phyloP scores from a whole-genome alignment of 2,797 vertebrate species.

The Megaceryle alcyon region DNA sequence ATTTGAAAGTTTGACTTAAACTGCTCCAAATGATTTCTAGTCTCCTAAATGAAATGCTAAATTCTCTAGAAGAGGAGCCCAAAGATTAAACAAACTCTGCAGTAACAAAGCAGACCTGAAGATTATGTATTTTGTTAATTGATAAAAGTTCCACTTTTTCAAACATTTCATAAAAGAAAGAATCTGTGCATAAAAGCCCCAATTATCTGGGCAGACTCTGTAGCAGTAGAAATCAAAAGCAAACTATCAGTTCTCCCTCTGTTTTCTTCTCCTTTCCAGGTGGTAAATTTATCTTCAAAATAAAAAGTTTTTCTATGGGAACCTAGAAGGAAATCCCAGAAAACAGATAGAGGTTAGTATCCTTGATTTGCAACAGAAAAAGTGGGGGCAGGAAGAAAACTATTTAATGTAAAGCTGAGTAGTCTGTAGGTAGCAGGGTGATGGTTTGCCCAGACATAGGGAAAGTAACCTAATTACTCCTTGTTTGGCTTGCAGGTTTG shows the following conservation, averaged over 20 bases:
- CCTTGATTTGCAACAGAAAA: background rate
- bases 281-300: background rate
- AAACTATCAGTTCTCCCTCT: background rate
- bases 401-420: background rate
- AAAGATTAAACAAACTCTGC: conserved; percentile 28
- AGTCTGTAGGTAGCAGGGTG: background rate
- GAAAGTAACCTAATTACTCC: background rate
- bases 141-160: background rate
- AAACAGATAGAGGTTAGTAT: background rate
- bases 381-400: background rate
- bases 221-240: conserved; percentile 3
- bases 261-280: background rate
- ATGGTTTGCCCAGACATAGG: background rate
- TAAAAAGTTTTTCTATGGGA: background rate
- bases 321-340: background rate
- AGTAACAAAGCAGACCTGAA: background rate
- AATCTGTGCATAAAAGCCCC: background rate
- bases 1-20: conserved; percentile 47
- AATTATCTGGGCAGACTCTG: background rate
- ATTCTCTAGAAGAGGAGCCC: conserved; percentile 5
- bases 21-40: conserved; percentile 15
- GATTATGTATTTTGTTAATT: conserved; percentile 16
- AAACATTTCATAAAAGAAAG: background rate
- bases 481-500: background rate
- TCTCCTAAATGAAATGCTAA: conserved; percentile 42